Evolutionary conservation across 2,797 vertebrate species (phyloP).

Genomic region (Ceyx erithaca): DNA sequence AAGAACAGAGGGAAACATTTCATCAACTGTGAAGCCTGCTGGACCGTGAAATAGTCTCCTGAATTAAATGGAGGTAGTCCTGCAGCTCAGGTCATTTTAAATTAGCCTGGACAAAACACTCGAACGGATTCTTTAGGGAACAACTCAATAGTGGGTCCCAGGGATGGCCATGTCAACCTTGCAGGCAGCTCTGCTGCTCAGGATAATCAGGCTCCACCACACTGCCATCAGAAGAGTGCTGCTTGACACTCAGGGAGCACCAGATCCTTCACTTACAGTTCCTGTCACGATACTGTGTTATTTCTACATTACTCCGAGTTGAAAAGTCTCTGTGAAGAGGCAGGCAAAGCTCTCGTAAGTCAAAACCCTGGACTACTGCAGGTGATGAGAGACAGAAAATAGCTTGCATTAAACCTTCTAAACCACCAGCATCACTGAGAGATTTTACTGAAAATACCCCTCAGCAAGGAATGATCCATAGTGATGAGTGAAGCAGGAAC

Average conservation of each 20-base stretch:
- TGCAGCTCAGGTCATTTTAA: constrained; percentile 25
- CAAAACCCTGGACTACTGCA: not conserved
- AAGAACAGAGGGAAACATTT: constrained; percentile 56
- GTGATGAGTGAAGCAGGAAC: constrained; percentile 11
- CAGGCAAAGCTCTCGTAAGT: constrained; percentile 11
- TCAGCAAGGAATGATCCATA: not conserved
- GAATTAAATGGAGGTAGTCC: constrained; percentile 37
- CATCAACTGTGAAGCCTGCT: constrained; percentile 27
- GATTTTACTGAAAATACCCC: not conserved
- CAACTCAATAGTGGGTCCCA: constrained; percentile 5
- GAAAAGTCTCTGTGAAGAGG: not conserved
- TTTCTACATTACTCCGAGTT: constrained; percentile 18
- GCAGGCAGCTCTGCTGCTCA: not conserved
- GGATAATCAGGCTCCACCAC: not conserved
- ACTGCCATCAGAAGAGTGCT: not conserved
- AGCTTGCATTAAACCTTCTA: constrained; percentile 21
- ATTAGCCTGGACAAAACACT: constrained; percentile 30
- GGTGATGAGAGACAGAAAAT: constrained; percentile 23
- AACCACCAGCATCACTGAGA: not conserved
- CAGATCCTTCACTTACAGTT: not conserved
- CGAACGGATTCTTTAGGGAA: not conserved
- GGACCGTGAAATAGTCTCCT: constrained; percentile 51
- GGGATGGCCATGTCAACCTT: not conserved
- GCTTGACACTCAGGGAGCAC: not conserved
- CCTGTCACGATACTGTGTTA: not conserved